phyloP scores from a whole-genome alignment of 2,113 vertebrate species.

The Myrmecobius fasciatus region DNA sequence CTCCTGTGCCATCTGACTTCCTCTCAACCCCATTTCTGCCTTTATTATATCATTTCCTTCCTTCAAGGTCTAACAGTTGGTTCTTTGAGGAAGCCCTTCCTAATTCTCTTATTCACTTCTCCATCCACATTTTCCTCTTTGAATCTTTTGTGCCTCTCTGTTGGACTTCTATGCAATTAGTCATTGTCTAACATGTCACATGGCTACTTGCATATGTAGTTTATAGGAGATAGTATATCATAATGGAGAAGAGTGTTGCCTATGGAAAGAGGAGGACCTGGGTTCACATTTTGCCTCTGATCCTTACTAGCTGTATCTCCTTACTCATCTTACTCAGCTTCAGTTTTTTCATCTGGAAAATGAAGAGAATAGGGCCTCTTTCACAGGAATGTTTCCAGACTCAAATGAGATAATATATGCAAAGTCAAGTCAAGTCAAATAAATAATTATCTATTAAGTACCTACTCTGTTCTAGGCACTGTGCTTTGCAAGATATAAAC shows the following conservation, averaged over 20 bases:
- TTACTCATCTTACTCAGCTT: not conserved
- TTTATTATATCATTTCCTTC: not conserved
- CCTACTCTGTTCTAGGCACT: not conserved
- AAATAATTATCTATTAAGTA: not conserved
- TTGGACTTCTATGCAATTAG: not conserved
- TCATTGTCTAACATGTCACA: not conserved
- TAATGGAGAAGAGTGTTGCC: not conserved
- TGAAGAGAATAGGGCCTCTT: not conserved
- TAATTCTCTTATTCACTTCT: not conserved
- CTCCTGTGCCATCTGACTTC: not conserved
- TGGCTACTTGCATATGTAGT: not conserved
- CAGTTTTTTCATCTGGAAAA: not conserved
- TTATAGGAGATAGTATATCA: not conserved
- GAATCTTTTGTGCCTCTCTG: not conserved
- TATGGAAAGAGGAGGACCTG: not conserved
- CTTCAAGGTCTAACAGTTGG: not conserved
- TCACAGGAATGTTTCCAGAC: not conserved
- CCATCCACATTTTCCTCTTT: not conserved
- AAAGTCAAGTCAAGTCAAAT: not conserved
- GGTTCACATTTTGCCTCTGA: not conserved
- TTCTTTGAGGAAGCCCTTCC: not conserved
- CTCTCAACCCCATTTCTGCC: not conserved
- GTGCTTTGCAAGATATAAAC: not conserved
- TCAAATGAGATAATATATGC: not conserved
- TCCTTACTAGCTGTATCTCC: not conserved